Percentiles rank a stretch among this genome's conserved stretches.
Conservation (phyloP, 1,140 invertebrate genomes). For the Oedothorax gibbosus region DNA sequence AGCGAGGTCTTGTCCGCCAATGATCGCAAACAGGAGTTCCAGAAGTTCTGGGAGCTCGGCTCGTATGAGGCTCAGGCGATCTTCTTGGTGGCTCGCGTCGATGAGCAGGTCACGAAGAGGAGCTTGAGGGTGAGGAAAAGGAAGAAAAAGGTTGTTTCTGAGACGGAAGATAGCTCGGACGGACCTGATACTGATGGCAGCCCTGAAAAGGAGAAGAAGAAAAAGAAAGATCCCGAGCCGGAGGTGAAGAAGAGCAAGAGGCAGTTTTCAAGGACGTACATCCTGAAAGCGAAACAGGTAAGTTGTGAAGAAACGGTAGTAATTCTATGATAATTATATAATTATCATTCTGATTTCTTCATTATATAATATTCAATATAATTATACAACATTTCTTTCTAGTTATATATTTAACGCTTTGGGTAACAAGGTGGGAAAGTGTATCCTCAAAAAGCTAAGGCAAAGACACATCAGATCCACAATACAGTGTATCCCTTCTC, state of each 20-base stretch:
- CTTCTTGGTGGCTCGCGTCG: constrained; percentile 49
- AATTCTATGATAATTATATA: too few relatives aligned
- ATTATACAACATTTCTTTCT: too few relatives aligned
- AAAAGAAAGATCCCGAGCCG: too few relatives aligned
- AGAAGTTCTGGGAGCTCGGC: constrained; percentile 52
- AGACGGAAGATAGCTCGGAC: constrained; percentile 34
- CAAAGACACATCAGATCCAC: too few relatives aligned
- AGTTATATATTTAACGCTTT: too few relatives aligned
- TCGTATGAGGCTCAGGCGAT: constrained; percentile 55
- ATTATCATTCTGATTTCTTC: too few relatives aligned
- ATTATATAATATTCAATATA: too few relatives aligned
- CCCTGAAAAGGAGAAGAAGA: too few relatives aligned
- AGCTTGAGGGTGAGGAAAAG: constrained; percentile 44
- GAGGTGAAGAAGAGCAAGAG: constrained; percentile 25
- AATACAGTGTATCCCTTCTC: too few relatives aligned
- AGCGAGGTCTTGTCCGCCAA: constrained; percentile 30
- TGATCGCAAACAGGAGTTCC: constrained; percentile 45
- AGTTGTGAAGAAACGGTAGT: too few relatives aligned
- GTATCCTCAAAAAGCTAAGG: too few relatives aligned
- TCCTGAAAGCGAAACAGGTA: constrained; percentile 49
- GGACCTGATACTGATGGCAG: neutral
- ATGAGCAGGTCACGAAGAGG: constrained; percentile 49
- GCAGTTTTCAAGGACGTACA: constrained; percentile 52
- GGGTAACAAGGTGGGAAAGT: too few relatives aligned
- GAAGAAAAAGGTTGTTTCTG: constrained; percentile 5